Conservation (phyloP, 2,113 vertebrate genomes). For the Probosciger aterrimus region DNA sequence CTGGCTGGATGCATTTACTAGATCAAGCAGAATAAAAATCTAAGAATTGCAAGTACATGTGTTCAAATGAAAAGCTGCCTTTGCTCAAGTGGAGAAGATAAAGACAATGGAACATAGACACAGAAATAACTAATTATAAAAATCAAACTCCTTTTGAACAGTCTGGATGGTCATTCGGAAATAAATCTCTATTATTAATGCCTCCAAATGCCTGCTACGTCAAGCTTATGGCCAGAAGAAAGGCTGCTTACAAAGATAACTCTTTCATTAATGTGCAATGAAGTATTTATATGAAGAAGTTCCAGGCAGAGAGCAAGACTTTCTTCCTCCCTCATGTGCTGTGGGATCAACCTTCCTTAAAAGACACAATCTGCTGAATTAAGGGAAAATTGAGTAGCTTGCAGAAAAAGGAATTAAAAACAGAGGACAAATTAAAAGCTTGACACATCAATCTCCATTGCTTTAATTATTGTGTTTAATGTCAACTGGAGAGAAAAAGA, state of each 20-base stretch:
- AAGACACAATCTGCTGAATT: conserved; percentile 18
- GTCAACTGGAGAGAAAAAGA: background rate
- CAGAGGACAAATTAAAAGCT: background rate
- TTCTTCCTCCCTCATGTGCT: background rate
- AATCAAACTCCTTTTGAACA: conserved; percentile 27
- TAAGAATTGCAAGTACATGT: background rate
- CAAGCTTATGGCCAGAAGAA: conserved; percentile 42
- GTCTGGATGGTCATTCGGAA: conserved; percentile 25
- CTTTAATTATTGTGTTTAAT: conserved; percentile 45
- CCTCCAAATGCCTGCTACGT: background rate
- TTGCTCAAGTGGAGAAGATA: conserved; percentile 9
- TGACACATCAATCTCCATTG: conserved; percentile 39
- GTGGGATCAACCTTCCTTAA: conserved; percentile 2
- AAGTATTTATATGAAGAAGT: background rate
- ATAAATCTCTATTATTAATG: conserved; percentile 26
- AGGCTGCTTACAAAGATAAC: conserved; percentile 39
- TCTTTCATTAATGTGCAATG: conserved; percentile 9
- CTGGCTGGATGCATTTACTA: background rate
- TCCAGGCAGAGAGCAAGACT: background rate
- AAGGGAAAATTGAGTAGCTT: conserved; percentile 14
- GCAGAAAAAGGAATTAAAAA: background rate
- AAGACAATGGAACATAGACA: background rate
- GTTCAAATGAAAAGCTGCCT: background rate
- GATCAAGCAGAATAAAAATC: background rate
- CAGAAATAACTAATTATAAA: conserved; percentile 16